Percentiles rank a stretch among this genome's conserved stretches.
phyloP scores from a whole-genome alignment of 35 echinoderm and acorn worm genomes.

The Patiria miniata region DNA sequence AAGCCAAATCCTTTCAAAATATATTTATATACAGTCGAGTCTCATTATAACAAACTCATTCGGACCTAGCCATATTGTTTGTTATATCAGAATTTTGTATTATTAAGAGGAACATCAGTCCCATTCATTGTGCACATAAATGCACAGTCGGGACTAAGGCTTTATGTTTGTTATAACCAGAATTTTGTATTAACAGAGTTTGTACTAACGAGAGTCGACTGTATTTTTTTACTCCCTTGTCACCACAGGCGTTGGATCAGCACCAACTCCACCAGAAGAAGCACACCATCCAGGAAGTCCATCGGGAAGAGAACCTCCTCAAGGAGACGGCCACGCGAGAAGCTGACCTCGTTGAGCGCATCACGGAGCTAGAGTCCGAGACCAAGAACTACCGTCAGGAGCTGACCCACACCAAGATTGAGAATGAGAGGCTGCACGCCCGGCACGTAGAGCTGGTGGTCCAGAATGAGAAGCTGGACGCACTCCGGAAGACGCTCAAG shows the following conservation, averaged over 20 bases:
- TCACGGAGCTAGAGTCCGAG: constrained; percentile 79
- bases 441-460: constrained; percentile 62
- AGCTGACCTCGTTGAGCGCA: constrained; percentile 65
- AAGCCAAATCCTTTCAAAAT: too few relatives aligned
- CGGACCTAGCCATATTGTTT: too few relatives aligned
- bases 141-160: too few relatives aligned
- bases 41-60: too few relatives aligned
- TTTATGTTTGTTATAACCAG: too few relatives aligned
- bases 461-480: constrained; percentile 68
- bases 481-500: constrained; percentile 62
- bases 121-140: too few relatives aligned
- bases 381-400: constrained; percentile 58
- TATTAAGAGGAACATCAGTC: too few relatives aligned
- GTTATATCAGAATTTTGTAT: too few relatives aligned
- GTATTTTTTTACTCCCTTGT: too few relatives aligned
- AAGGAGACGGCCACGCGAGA: constrained; percentile 86
- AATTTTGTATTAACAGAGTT: too few relatives aligned
- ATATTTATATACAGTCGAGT: too few relatives aligned
- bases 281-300: constrained; percentile 71
- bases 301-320: constrained; percentile 84
- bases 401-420: constrained; percentile 62
- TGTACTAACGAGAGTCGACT: too few relatives aligned
- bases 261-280: constrained; percentile 70
- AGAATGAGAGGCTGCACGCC: constrained; percentile 80
- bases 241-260: constrained; percentile 83